Base-by-base conservation (phyloP, 2,113 vertebrate species). In the Leptosomus discolor region DNA sequence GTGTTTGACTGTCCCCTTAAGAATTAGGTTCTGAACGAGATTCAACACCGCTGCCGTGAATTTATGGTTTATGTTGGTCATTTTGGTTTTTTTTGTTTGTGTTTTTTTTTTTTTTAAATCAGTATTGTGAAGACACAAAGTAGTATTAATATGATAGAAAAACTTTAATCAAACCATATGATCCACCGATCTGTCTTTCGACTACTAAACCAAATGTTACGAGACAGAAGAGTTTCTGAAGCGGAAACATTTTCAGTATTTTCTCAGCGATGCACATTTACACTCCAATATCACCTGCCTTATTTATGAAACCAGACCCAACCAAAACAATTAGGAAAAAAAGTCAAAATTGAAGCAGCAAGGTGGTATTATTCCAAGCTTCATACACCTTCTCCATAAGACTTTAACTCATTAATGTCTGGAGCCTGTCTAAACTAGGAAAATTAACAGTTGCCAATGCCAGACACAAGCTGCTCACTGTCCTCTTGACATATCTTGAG, bases 401-500 rank as follows among this genome's bases (percentile, higher is more conserved):
- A 54, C 11, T 69, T 56, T 61, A 21, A 41, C 50, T 80, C 77
- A 32, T 37, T 65, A 79, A 11, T 41, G 39, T 16, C n/a, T n/a
- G n/a, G n/a, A 86, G 34, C 19, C 46, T 21, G 4, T 41, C 32
- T 34, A 70, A 4, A 81, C 9, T 13, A 51, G 26, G 32, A 87
- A 71, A 87, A 74, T 43, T 5, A 84, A 32, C 21, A 67, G 15
- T 12, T 69, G 34, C 34, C 84, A 27, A 37, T 70, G 32, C 23
- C 4, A 10, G 37, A 16, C n/a, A 53, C 2, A 2, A 54, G 24
- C 68, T 21, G 18, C 60, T 19, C 36, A 43, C 5, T 4, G 2
- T 16, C 36, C 16, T 71, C 64, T 74, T 80, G 20, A 34, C 21
- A 63, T 0, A 0, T 29, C 22, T 0, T 26, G n/a, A 39, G 17